Evolutionary conservation across 1,140 invertebrate species (phyloP), one percentile per base, ranked within the genome.

Genomic region (Aphidius ervi): DNA sequence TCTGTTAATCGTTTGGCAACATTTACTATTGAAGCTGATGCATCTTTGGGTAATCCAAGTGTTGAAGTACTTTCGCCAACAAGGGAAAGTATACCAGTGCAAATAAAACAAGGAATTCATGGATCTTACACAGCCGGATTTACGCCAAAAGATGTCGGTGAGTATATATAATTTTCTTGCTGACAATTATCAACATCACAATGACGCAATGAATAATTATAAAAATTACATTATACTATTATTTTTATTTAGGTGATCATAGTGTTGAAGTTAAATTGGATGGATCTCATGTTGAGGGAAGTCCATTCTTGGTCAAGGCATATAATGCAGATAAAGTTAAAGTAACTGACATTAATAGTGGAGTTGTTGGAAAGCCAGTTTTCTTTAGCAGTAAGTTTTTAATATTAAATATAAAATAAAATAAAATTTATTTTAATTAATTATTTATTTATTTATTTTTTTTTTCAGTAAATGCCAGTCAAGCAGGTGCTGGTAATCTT

Each of bases 261-360:
- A 93, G 92, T 65, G 92, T 98, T 52, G 93, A 97, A 81, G 90
- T 95, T 55, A 85, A 85, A 71, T 83, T 95, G 52, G 86, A 85
- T 6, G 91, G 88, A 23, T 87, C 89, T 9, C 89, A 94, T 58
- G 90, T 98, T 1, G 90, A 94, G 74, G 94, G 94, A 31, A 96
- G 94, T 77, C 96, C 97, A 40, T 98, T 98, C 73, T 82, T 94
- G 5, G 87, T 97, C 5, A 97, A 98, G 78, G 95, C 93, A 16
- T 99, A 97, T 77, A 96, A 98, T 73, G 89, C 95, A 1, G 88
- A 88, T 57, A 90, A 92, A 76, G 94, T 96, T 23, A 89, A 88
- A 58, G 92, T 98, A 5, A 93, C 93, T 0, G 92, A 97, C 71
- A 93, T 96, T 55, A 89, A 88, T 46, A 88, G 88, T 49, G 95